Conservation (phyloP, 2,888 invertebrate species). For the Lepidochrysops patricia region DNA sequence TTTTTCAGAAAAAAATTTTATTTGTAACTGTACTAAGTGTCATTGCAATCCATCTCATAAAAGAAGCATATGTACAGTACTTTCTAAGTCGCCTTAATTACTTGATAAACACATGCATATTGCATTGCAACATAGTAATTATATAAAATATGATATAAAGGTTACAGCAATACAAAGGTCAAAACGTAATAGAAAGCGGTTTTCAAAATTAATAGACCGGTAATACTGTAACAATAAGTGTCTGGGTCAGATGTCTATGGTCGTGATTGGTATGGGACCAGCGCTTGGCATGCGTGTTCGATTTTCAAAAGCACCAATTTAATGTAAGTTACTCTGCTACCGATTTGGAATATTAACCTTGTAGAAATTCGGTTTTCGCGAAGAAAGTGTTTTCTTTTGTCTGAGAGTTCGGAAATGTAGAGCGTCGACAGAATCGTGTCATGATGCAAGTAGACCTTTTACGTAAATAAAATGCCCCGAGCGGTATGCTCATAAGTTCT, state of each 20-base stretch:
- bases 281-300: slow-evolving; percentile 23
- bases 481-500: no score
- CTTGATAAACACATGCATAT: not conserved
- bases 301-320: slow-evolving; percentile 26
- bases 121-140: slow-evolving; percentile 4
- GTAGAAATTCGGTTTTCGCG: not conserved
- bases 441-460: slow-evolving; percentile 5
- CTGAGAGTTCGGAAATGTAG: not conserved
- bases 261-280: slow-evolving; percentile 20
- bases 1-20: no score
- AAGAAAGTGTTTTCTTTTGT: not conserved
- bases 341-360: not conserved
- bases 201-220: slow-evolving; percentile 31
- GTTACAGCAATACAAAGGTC: slow-evolving; percentile 11
- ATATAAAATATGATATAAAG: not conserved
- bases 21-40: not conserved
- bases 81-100: not conserved
- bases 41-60: not conserved
- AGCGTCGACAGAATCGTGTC: not conserved
- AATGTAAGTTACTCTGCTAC: slow-evolving; percentile 20
- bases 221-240: slow-evolving; percentile 40
- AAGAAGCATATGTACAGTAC: not conserved
- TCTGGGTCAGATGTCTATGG: slow-evolving; percentile 32
- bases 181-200: slow-evolving; percentile 24
- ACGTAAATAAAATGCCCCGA: not conserved